Base-by-base conservation (phyloP, 1,140 invertebrate genomes). In the Diploscapter pachys region DNA sequence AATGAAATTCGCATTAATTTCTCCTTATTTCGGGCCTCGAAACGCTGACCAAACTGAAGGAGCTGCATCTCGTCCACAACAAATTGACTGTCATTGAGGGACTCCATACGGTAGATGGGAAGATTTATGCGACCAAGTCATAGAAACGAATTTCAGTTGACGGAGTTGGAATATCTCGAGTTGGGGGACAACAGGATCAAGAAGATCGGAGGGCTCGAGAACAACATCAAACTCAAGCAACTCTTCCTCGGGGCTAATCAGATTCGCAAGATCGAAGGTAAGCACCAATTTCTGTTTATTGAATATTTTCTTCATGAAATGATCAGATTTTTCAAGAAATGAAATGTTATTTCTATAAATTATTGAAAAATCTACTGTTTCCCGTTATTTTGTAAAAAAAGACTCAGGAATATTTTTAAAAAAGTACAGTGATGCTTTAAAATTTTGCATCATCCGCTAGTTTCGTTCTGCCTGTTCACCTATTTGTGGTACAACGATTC, bases 211-310 rank as follows among this genome's bases (percentile, higher is more conserved):
- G 67, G 67, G 4, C 56, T 83, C n/a, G 76, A 81, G 4, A 72
- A 70, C 5, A 57, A 77, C 31, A 62, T 87, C 3, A 66, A 80
- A 2, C 56, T 97, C 50, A 90, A 89, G 48, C 90, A 91, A 81
- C 86, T 96, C 2, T 96, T 91, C 86, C 86, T 99, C 63, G 95
- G 96, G 1, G 98, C 98, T 86, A 99, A 99, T 86, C 98, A 98
- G 89, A 95, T 99, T 71, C 88, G 89, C 0, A 92, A 92, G 87
- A 91, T 99, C 62, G 88, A 94, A 85, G 93, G 95, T 8, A 13
- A 54, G 49, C 48, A 57, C 31, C 31, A 31, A 31, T 31, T 31
- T 31, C 31, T 0, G 31, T 59, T 59, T 13, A 59, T 59, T 13
- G 9, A 11, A 9, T 59, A 11, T 59, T 59, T 13, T 59, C 57